phyloP scores from a whole-genome alignment of 1,140 invertebrate genomes.

The Caenorhabditis tropicalis region DNA sequence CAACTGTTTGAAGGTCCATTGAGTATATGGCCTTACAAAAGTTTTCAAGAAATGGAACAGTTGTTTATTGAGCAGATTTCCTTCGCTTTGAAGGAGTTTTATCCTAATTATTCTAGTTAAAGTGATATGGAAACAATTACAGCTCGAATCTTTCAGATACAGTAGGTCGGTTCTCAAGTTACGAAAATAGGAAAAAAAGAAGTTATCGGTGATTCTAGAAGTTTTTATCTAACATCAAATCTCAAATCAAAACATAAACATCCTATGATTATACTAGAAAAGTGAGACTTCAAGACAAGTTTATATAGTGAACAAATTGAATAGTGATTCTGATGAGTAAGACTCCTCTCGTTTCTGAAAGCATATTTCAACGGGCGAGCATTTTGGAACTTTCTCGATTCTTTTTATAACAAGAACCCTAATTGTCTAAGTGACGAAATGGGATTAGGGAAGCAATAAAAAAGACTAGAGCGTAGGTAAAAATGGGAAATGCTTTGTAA shows the following conservation, averaged over 20 bases:
- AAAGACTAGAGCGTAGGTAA: not conserved
- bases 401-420: not conserved
- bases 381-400: not conserved
- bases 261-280: not conserved
- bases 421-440: not conserved
- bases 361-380: not conserved
- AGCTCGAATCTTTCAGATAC: too few species aligned
- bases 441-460: not conserved
- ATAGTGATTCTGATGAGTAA: not conserved
- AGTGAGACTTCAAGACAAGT: not conserved
- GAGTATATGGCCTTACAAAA: too few species aligned
- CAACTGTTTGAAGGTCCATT: too few species aligned
- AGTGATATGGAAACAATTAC: too few species aligned
- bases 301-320: not conserved
- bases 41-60: too few species aligned
- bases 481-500: too few species aligned
- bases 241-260: not conserved
- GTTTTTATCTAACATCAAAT: not conserved
- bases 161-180: too few species aligned
- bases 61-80: too few species aligned
- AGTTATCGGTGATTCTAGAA: not conserved
- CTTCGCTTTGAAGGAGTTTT: too few species aligned
- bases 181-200: too few species aligned
- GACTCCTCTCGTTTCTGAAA: not conserved
- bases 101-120: too few species aligned